Base-by-base conservation (phyloP, 2,797 vertebrate genomes). In the Fringilla coelebs region DNA sequence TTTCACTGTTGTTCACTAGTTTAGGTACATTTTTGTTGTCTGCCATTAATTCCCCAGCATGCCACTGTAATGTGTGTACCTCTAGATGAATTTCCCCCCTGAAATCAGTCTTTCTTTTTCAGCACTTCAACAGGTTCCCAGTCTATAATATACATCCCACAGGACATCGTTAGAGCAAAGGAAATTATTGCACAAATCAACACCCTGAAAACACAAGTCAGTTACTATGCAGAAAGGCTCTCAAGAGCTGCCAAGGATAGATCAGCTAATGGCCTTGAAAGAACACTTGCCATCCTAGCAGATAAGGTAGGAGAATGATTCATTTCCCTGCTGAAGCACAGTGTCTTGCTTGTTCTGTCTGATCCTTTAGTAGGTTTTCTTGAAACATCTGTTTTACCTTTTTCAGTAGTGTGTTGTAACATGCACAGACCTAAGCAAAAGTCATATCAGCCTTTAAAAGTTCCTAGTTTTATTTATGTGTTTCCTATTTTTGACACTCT, bases 101-200 rank as follows among this genome's bases (percentile, higher is more conserved):
- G 72, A 96, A 91, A 77, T 31, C 29, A 67, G 24, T 89, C 72
- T 90, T 87, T 95, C 55, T 94, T 89, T 97, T 96, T 40, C 97
- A 99, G 99, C 77, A 98, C 98, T 17, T 97, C 98, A 55, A 98
- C 98, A 95, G 98, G 98, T 97, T 99, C 99, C 49, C 99, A 99
- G 98, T 99, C 99, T 93, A 99, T 99, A 89, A 98, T 99, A 97
- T 99, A 99, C 97, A 98, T 99, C 88, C 99, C 99, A 11, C 98
- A 99, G 97, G 99, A 99, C 88, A 98, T 99, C 7, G 70, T 99
- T 90, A 98, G 98, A 90, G 99, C 99, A 96, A 99, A 99, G 98
- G 99, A 99, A 98, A 99, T 99, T 89, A 99, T 99, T 63, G 98
- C 98, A 68, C 99, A 99, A 95, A 99, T 99, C 97, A 99, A 99